Conservation (phyloP, 2,888 invertebrate species). For the Eupithecia tripunctaria region DNA sequence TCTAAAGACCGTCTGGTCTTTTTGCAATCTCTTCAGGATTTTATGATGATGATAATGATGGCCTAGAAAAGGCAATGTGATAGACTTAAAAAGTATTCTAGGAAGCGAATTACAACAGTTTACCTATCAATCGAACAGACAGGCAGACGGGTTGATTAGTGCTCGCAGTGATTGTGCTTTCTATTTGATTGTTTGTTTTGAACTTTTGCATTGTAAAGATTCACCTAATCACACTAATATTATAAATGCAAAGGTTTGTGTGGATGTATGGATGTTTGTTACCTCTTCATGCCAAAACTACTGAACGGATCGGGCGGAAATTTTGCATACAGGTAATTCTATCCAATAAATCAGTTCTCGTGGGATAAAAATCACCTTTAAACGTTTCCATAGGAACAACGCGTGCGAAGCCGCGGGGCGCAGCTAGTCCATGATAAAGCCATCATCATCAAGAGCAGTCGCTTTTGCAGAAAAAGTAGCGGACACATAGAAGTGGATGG, state of each 20-base stretch:
- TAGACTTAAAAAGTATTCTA: constrained; percentile 22
- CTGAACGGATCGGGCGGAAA: too few relatives aligned
- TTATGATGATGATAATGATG: background rate
- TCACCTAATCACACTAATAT: too few relatives aligned
- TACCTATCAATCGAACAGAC: constrained; percentile 45
- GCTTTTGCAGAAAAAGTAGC: background rate
- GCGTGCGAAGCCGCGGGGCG: too few relatives aligned
- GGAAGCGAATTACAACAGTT: constrained; percentile 32
- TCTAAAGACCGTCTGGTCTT: background rate
- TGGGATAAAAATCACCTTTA: too few relatives aligned
- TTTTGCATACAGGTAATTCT: too few relatives aligned
- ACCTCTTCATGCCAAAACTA: too few relatives aligned
- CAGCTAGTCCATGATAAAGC: too few relatives aligned
- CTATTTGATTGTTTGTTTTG: constrained; percentile 44
- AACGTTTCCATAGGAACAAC: too few relatives aligned
- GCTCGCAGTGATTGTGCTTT: constrained; percentile 33
- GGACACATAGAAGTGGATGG: background rate
- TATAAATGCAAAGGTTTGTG: too few relatives aligned
- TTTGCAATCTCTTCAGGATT: background rate
- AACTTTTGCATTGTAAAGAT: background rate
- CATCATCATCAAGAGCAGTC: background rate
- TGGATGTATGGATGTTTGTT: too few relatives aligned
- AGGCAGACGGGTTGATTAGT: constrained; percentile 49
- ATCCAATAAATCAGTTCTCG: too few relatives aligned
- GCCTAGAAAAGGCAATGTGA: constrained; percentile 4